These are phyloP conservation scores for Oreochromis spilurus DNA, from an alignment of 2,113 vertebrate species.

Conservation along the genomic window DNA sequence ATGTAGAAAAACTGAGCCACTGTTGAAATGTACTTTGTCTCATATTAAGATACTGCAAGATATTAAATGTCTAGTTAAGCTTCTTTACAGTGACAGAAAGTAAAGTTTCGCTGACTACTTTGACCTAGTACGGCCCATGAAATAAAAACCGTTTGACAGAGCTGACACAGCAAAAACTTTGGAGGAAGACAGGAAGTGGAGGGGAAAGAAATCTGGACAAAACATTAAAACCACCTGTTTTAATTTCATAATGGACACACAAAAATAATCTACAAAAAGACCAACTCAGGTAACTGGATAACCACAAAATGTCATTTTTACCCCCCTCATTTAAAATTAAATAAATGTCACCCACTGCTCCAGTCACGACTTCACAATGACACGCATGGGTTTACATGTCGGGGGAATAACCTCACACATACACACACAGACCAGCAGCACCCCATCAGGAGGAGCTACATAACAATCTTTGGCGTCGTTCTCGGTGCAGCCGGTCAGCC, in stretches of 20 bases:
- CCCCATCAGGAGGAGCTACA: slow-evolving; percentile 48
- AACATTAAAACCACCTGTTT: slow-evolving; percentile 64
- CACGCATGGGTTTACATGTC: slow-evolving; percentile 30
- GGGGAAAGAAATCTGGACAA: background rate
- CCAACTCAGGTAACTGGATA: slow-evolving; percentile 60
- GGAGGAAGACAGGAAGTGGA: background rate
- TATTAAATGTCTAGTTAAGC: background rate
- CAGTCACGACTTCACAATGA: slow-evolving; percentile 56
- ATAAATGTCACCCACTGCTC: slow-evolving; percentile 60
- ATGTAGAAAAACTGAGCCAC: background rate
- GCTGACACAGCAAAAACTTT: background rate
- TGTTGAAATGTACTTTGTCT: background rate
- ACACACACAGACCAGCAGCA: slow-evolving; percentile 31
- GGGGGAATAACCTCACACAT: background rate
- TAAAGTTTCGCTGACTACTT: background rate
- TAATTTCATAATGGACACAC: slow-evolving; percentile 73
- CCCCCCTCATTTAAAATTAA: slow-evolving; percentile 22
- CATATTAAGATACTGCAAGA: background rate
- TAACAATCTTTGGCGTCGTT: slow-evolving; percentile 67
- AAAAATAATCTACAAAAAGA: slow-evolving; percentile 76
- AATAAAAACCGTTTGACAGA: background rate
- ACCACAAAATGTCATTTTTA: slow-evolving; percentile 48
- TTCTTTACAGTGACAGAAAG: background rate
- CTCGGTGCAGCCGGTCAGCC: slow-evolving; percentile 44
- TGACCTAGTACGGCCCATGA: background rate